Percentiles rank a stretch among this genome's conserved stretches.
phyloP scores from a whole-genome alignment of 2,888 invertebrate genomes.

The Dyspetes luteomarginatus region DNA sequence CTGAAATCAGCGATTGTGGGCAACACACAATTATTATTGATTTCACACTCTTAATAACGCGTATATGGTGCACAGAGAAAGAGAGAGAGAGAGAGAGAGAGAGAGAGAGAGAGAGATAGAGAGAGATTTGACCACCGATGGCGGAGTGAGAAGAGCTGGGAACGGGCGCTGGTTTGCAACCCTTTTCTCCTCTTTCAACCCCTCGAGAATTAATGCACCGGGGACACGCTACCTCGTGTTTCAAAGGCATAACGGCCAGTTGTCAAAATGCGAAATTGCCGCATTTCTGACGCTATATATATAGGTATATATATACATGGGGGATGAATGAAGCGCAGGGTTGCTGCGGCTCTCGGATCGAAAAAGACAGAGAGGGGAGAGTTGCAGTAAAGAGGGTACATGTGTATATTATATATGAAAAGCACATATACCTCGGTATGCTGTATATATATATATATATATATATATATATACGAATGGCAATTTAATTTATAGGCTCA shows the following conservation, averaged over 20 bases:
- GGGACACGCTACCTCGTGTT: constrained; percentile 75
- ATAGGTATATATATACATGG: constrained; percentile 14
- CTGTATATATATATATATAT: background rate
- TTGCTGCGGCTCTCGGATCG: background rate
- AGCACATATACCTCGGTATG: background rate
- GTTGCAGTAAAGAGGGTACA: background rate
- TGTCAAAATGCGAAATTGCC: constrained; percentile 77
- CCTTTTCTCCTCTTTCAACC: constrained; percentile 8
- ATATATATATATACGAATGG: constrained; percentile 58
- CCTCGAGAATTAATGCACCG: constrained; percentile 72
- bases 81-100: background rate
- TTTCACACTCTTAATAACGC: constrained; percentile 70
- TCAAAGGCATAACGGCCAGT: constrained; percentile 77
- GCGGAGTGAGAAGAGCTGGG: background rate
- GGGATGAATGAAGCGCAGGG: constrained; percentile 13
- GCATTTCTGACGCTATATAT: constrained; percentile 60
- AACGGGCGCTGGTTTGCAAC: constrained; percentile 35
- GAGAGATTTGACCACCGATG: too few species aligned
- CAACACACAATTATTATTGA: constrained; percentile 69
- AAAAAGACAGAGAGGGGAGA: constrained; percentile 27
- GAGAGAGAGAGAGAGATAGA: background rate
- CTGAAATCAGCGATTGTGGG: constrained; percentile 25
- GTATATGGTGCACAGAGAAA: constrained; percentile 39
- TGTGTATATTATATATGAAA: constrained; percentile 22
- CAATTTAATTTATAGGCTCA: constrained; percentile 74